Base-by-base conservation (phyloP, 53 echinoderm and acorn worm genomes). In the Holothuria leucospilota region DNA sequence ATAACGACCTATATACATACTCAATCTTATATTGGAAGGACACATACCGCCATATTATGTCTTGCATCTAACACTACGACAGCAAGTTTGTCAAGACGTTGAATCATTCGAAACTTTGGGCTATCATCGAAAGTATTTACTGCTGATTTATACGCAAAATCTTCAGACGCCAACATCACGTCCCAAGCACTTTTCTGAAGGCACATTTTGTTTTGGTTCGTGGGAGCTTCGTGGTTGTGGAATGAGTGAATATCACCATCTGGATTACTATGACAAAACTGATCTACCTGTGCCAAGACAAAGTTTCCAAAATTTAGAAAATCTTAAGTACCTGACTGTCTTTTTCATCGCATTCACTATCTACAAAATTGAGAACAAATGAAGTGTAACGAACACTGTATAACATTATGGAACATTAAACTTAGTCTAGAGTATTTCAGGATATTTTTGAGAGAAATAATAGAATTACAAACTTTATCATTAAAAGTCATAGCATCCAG, bases 141-240 rank as follows among this genome's bases (percentile, higher is more conserved):
- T 70, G 30, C 70, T 27, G 25, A 23, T 60, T 58, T 53, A 12
- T 6, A 29, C 0, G 26, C 41, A 67, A 95, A 93, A 63, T 95
- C 95, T 2, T 70, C 69, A 23, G 93, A 78, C 29, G 40, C 59
- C 34, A 93, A 29, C 89, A 95, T 95, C 46, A 95, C 91, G 58
- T 95, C 95, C 95, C 95, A 95, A 20, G 95, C 71, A 84, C 95
- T 95, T 71, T 85, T 91, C 29, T 88, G 86, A 42, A 78, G 20
- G 72, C 95, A 95, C 13, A 84, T 77, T 29, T 56, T 85, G 84
- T 95, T 95, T 41, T 95, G 95, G 34, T 87, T 85, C 21, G 87
- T 91, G 6, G 91, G 93, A 0, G 92, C 91, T 27, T 92, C 91
- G 13, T 75, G 15, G 82, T 91, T 88, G 59, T 95, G 95, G 12